phyloP scores from a whole-genome alignment of 2,797 vertebrate genomes.

The Centropyge bicolor region DNA sequence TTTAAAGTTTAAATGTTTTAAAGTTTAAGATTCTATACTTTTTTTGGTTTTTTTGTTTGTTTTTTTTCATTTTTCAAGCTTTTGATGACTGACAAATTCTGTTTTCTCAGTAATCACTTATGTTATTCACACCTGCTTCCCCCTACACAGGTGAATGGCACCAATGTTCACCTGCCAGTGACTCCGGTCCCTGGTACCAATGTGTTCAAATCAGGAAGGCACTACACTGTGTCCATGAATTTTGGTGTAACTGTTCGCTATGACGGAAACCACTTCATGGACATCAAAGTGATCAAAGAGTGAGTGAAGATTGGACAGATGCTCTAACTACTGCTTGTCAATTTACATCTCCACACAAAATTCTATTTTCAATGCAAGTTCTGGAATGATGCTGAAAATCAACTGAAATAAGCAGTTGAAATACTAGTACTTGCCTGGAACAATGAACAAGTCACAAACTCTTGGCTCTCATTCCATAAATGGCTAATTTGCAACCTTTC shows the following conservation, averaged over 20 bases:
- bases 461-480: neutral
- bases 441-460: neutral
- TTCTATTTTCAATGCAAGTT: neutral
- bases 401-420: neutral
- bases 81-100: neutral
- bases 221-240: conserved; percentile 80
- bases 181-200: conserved; percentile 74
- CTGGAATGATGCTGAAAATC: neutral
- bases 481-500: neutral
- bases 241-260: conserved; percentile 87
- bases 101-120: neutral
- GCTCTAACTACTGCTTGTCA: fast-evolving
- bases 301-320: conserved; percentile 66
- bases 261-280: conserved; percentile 85
- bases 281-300: conserved; percentile 86
- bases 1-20: too few relatives aligned
- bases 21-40: neutral
- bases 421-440: neutral
- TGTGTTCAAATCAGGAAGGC: conserved; percentile 81
- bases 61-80: neutral
- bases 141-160: conserved; percentile 77
- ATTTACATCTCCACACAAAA: neutral
- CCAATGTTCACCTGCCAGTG: conserved; percentile 81
- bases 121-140: neutral
- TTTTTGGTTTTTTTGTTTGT: too few relatives aligned